A percentile compares a stretch with the other conserved stretches of the same genome.
Conservation (phyloP, 2,113 vertebrate genomes). For the Cyphomyrus discorhynchus region DNA sequence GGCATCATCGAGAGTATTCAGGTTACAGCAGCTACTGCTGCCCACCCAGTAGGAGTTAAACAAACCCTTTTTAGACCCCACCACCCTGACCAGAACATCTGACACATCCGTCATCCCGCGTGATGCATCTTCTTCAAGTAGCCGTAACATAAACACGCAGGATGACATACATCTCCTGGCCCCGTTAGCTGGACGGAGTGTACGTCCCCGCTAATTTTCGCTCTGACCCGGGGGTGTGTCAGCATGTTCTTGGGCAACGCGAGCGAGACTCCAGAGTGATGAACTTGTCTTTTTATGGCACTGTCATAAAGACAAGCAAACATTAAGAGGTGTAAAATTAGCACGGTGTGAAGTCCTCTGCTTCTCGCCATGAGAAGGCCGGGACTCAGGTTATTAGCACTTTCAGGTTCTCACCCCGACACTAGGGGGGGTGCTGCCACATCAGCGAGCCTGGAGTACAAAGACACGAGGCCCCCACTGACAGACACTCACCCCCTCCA, state of each 20-base stretch:
- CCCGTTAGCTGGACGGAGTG: background rate
- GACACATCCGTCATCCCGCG: background rate
- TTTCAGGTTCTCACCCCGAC: background rate
- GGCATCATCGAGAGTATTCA: background rate
- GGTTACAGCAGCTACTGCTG: background rate
- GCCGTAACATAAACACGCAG: background rate
- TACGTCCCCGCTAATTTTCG: background rate
- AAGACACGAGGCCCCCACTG: background rate
- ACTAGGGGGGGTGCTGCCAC: background rate
- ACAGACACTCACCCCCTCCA: background rate
- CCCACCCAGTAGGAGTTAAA: background rate
- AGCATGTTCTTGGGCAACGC: background rate
- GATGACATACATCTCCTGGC: background rate
- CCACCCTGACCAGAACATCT: background rate
- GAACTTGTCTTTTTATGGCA: background rate
- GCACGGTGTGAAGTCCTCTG: background rate
- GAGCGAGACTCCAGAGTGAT: background rate
- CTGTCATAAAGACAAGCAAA: background rate
- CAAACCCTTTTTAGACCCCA: background rate
- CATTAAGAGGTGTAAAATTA: slow-evolving; percentile 4
- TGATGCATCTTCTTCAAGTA: background rate
- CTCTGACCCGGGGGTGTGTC: background rate
- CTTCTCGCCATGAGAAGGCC: background rate
- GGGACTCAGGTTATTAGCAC: background rate
- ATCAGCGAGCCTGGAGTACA: background rate